A percentile compares a stretch with the other conserved stretches of the same genome.
phyloP scores from a whole-genome alignment of 2,113 vertebrate species.

The Hippopotamus amphibius region DNA sequence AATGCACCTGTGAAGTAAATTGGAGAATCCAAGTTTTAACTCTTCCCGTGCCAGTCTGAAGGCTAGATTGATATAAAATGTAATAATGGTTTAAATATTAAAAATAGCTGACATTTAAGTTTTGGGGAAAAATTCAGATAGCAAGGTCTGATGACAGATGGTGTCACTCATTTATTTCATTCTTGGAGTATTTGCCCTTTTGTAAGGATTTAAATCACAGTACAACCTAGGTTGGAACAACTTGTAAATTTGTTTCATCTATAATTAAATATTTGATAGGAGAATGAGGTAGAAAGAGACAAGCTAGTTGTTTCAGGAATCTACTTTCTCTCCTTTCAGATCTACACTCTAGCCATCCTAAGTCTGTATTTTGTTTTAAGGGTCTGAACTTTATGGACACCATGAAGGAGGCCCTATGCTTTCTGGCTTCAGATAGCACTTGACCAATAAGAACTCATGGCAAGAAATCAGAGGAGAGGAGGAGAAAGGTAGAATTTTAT shows the following conservation, averaged over 20 bases:
- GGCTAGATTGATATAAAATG: not conserved
- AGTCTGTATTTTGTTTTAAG: not conserved
- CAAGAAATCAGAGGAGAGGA: not conserved
- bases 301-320: not conserved
- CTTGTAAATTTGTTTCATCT: not conserved
- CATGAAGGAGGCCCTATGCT: not conserved
- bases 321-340: not conserved
- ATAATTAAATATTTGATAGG: not conserved
- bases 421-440: not conserved
- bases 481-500: not conserved
- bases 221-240: not conserved
- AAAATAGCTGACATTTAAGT: not conserved
- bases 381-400: not conserved
- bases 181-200: not conserved
- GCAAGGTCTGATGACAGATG: not conserved
- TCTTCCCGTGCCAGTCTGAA: not conserved
- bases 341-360: no score
- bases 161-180: not conserved
- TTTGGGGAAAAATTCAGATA: not conserved
- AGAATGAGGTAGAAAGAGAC: not conserved
- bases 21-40: not conserved
- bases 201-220: not conserved
- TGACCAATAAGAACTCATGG: not conserved
- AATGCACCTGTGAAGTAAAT: not conserved
- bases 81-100: not conserved